Percentiles rank a stretch among this genome's conserved stretches.
These are phyloP conservation scores for Arctocebus calabarensis DNA, from an alignment of 2,797 vertebrate genomes.

Conservation along the genomic window DNA sequence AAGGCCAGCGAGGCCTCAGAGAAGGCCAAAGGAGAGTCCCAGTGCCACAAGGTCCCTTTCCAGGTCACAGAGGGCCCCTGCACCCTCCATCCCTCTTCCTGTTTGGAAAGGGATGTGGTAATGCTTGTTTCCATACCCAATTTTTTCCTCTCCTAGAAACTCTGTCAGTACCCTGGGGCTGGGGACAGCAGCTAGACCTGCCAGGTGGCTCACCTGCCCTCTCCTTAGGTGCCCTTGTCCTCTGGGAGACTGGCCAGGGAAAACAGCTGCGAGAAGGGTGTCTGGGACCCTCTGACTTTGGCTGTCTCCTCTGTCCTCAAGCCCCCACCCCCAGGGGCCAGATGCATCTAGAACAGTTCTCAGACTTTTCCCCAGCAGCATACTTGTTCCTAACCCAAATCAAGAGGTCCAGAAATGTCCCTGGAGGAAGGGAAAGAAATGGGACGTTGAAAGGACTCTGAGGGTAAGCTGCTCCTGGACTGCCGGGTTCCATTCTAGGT, in stretches of 20 bases:
- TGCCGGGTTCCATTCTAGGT: not conserved
- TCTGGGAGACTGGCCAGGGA: not conserved
- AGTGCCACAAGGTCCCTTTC: not conserved
- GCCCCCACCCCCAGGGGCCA: not conserved
- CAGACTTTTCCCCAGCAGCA: not conserved
- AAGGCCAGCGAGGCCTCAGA: not conserved
- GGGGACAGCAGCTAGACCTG: not conserved
- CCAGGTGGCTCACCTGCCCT: not conserved
- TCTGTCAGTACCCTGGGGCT: not conserved
- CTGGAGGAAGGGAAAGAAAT: not conserved
- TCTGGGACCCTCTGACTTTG: not conserved
- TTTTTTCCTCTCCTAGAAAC: not conserved
- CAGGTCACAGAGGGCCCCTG: not conserved
- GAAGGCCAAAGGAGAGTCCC: not conserved
- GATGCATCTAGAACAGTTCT: not conserved
- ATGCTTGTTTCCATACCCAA: rapidly evolving
- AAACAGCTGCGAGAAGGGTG: not conserved
- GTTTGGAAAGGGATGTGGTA: not conserved
- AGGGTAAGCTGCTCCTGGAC: not conserved
- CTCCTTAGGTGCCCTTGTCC: not conserved
- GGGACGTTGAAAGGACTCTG: not conserved
- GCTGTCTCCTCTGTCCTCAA: not conserved
- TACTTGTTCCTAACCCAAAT: not conserved
- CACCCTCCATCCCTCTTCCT: not conserved
- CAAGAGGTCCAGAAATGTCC: not conserved